phyloP scores from a whole-genome alignment of 2,113 vertebrate genomes.

The Polyodon spathula region DNA sequence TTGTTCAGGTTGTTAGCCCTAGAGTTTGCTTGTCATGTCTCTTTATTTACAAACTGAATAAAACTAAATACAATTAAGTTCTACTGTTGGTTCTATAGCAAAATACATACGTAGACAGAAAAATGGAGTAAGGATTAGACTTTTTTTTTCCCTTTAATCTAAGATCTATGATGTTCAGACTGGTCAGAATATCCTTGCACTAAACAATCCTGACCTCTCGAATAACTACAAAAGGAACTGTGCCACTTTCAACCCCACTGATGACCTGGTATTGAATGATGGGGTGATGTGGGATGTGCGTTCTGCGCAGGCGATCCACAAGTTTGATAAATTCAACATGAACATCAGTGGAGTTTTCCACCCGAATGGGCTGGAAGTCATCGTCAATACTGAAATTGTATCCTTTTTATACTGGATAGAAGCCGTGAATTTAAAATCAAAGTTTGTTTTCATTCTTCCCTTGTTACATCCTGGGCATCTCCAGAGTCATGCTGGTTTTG shows the following conservation, averaged over 20 bases:
- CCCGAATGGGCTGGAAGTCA: conserved; percentile 90
- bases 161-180: conserved; percentile 98
- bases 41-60: too few species aligned
- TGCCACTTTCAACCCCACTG: conserved; percentile 96
- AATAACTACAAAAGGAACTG: conserved; percentile 99
- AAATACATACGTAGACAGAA: too few species aligned
- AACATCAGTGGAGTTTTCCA: conserved; percentile 98
- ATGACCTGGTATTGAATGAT: conserved; percentile 96
- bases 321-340: conserved; percentile 99
- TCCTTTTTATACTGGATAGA: conserved; percentile 49
- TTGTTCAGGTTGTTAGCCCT: too few species aligned
- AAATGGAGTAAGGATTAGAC: not conserved
- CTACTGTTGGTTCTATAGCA: too few species aligned
- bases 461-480: not conserved
- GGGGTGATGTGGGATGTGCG: conserved; percentile 97
- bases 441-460: not conserved
- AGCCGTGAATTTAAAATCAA: not conserved
- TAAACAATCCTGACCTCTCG: conserved; percentile 95
- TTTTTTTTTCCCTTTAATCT: conserved; percentile 43
- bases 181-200: conserved; percentile 88
- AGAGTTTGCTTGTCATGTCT: too few species aligned
- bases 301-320: conserved; percentile 92
- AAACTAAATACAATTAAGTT: too few species aligned
- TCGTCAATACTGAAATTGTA: conserved; percentile 98
- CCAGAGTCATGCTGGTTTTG: too few species aligned